A percentile compares a stretch with the other conserved stretches of the same genome.
These are phyloP conservation scores for Thunnus albacares DNA, from an alignment of 2,797 vertebrate genomes.

Conservation along the genomic window DNA sequence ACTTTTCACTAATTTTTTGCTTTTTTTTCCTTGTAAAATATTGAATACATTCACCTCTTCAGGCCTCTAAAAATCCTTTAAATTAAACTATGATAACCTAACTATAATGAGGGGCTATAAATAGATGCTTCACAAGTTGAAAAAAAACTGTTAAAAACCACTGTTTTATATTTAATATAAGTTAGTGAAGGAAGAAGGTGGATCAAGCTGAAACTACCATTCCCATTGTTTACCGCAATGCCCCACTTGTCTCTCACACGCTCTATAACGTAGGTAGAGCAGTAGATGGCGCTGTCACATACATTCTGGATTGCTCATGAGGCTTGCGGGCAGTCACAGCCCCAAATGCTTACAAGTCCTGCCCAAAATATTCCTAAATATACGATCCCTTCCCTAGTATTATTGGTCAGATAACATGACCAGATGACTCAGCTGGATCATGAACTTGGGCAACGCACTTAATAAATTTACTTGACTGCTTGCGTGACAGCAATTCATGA, in stretches of 20 bases:
- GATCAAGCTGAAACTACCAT: background rate
- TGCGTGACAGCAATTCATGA: slow-evolving; percentile 12
- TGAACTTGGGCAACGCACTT: background rate
- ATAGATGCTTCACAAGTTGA: background rate
- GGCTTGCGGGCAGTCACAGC: background rate
- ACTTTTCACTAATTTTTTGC: background rate
- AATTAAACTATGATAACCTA: background rate
- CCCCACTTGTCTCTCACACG: background rate
- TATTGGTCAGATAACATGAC: slow-evolving; percentile 28
- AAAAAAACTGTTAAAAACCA: background rate
- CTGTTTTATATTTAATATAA: background rate
- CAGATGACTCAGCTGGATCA: slow-evolving; percentile 14
- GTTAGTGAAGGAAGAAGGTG: background rate
- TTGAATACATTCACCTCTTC: too few relatives aligned
- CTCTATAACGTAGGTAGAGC: slow-evolving; percentile 18
- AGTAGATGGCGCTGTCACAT: slow-evolving; percentile 66
- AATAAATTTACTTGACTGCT: slow-evolving; percentile 27
- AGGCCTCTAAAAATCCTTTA: background rate
- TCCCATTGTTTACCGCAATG: background rate
- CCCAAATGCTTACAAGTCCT: background rate
- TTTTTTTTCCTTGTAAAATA: background rate
- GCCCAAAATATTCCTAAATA: slow-evolving; percentile 4
- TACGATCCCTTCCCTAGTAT: background rate
- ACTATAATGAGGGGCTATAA: background rate
- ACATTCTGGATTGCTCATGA: slow-evolving; percentile 11